Conservation (phyloP, 2,113 vertebrate genomes). For the Petrocephalus zakoni region DNA sequence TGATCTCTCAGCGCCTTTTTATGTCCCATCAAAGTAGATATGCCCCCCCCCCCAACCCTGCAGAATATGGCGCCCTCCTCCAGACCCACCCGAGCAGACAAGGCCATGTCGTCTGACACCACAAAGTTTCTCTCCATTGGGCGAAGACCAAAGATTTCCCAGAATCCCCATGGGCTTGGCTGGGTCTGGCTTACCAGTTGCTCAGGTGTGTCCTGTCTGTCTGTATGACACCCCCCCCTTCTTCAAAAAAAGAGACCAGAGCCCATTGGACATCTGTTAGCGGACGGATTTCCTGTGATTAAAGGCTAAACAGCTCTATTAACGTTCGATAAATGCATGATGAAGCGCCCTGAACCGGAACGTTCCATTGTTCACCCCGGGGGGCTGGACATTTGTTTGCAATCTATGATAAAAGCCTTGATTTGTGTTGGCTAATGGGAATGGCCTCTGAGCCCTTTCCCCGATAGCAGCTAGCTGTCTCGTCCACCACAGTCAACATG, state of each 20-base stretch:
- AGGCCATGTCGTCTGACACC: background rate
- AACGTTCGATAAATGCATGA: background rate
- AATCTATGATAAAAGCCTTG: constrained; percentile 1
- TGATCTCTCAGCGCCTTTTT: constrained; percentile 9
- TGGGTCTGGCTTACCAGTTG: background rate
- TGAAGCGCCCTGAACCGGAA: background rate
- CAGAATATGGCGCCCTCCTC: background rate
- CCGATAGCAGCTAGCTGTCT: background rate
- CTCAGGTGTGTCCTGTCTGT: background rate
- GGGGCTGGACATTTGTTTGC: background rate
- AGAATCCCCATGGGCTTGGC: background rate
- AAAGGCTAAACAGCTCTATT: background rate
- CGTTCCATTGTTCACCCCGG: background rate
- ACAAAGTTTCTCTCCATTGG: background rate
- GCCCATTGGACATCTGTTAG: background rate
- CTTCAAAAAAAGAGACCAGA: background rate
- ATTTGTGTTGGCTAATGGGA: background rate
- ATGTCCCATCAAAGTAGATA: constrained; percentile 14
- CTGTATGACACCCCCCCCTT: background rate
- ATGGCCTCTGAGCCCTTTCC: background rate
- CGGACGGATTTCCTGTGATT: background rate
- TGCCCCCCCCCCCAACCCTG: background rate
- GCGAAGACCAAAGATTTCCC: background rate
- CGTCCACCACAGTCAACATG: background rate
- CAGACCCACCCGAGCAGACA: background rate